These are phyloP conservation scores for Acropora tenuis DNA, from an alignment of 64 coral and sea anemone species.

Conservation along the genomic window DNA sequence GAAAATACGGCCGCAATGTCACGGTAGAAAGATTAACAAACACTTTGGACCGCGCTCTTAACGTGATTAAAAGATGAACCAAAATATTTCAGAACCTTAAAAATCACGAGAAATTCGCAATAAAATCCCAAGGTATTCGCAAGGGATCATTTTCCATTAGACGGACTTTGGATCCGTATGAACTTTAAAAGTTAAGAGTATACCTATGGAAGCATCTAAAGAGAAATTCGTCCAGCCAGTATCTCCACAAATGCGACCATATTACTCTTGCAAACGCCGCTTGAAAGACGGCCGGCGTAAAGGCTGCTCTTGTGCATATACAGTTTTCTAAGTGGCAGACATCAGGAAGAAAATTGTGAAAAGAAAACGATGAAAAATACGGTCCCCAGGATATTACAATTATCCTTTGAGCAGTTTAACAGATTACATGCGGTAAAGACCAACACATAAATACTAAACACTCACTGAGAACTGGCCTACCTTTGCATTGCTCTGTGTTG, in stretches of 20 bases:
- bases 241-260: not conserved
- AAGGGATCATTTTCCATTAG: not conserved
- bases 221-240: not conserved
- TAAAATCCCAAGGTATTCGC: not conserved
- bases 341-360: not conserved
- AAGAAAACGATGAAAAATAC: not conserved
- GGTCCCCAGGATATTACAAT: constrained; percentile 2
- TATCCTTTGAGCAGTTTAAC: constrained; percentile 5
- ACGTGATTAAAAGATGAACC: not conserved
- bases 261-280: not conserved
- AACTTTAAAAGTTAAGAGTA: not conserved
- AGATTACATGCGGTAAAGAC: not conserved
- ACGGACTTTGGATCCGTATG: not conserved
- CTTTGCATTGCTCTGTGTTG: constrained; percentile 9
- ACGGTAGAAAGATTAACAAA: constrained; percentile 47
- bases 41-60: not conserved
- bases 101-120: not conserved
- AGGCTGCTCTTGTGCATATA: not conserved
- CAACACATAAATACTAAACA: not conserved
- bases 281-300: not conserved
- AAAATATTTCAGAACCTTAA: not conserved
- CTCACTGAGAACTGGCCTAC: not conserved
- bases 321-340: not conserved
- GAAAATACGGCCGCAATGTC: constrained; percentile 31
- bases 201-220: not conserved